Percentiles rank a stretch among this genome's conserved stretches.
Conservation (phyloP, 1,140 invertebrate genomes). For the Diplogasteroides magnus region DNA sequence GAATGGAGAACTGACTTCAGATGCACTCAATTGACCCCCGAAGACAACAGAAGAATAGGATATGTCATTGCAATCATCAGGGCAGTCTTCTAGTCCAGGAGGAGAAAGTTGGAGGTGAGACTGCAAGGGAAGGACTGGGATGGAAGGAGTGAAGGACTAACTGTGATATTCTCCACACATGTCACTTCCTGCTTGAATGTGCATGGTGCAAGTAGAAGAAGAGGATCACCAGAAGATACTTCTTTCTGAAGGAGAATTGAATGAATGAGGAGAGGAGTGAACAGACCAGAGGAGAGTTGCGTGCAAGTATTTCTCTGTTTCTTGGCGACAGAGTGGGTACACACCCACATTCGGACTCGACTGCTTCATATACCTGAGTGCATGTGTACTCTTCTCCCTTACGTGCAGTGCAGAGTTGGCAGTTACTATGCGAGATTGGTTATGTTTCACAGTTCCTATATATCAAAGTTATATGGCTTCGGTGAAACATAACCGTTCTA, state of each 20-base stretch:
- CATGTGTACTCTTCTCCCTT: too few species aligned
- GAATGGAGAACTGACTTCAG: too few species aligned
- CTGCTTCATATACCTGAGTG: slow-evolving; percentile 25
- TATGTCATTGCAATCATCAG: slow-evolving; percentile 35
- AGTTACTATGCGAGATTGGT: too few species aligned
- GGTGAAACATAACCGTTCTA: too few species aligned
- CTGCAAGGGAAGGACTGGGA: too few species aligned
- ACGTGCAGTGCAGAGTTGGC: too few species aligned
- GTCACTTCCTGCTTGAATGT: slow-evolving; percentile 26
- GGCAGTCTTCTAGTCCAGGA: background rate
- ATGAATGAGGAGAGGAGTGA: too few species aligned
- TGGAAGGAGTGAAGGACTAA: too few species aligned
- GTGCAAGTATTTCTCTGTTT: background rate
- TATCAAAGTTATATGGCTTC: too few species aligned
- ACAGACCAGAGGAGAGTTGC: background rate
- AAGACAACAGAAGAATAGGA: slow-evolving; percentile 37
- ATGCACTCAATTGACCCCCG: slow-evolving; percentile 28
- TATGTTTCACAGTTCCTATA: too few species aligned
- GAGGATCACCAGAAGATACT: background rate
- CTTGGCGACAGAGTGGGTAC: slow-evolving; percentile 22
- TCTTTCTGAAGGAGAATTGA: too few species aligned
- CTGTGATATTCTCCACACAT: slow-evolving; percentile 27
- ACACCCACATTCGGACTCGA: slow-evolving; percentile 28
- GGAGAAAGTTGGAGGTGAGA: background rate
- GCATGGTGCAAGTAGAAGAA: slow-evolving; percentile 9